Percentiles rank a stretch among this genome's conserved stretches.
These are phyloP conservation scores for Euclidia mi DNA, from an alignment of 2,888 invertebrate genomes.

Conservation along the genomic window DNA sequence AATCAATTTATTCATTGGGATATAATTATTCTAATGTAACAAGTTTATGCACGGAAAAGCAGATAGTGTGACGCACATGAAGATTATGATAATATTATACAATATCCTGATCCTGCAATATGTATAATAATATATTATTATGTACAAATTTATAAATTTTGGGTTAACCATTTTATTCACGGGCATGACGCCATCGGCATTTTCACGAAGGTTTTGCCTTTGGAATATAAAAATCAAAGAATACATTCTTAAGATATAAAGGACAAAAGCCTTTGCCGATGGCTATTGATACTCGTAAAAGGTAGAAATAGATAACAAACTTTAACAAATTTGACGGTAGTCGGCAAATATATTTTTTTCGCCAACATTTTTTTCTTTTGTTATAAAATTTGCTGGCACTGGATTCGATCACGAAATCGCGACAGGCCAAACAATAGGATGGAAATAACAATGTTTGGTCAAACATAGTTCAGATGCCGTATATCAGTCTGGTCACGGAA, in stretches of 20 bases:
- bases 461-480: slow-evolving; percentile 59
- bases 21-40: not conserved
- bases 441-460: slow-evolving; percentile 70
- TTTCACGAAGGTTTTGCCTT: slow-evolving; percentile 33
- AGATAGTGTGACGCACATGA: not conserved
- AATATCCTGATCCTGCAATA: too few relatives aligned
- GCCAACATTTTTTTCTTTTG: slow-evolving; percentile 62
- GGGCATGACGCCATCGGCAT: slow-evolving; percentile 20
- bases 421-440: slow-evolving; percentile 64
- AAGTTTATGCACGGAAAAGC: not conserved
- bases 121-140: too few relatives aligned
- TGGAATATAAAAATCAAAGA: slow-evolving; percentile 21
- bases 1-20: too few relatives aligned
- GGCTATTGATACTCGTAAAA: slow-evolving; percentile 39
- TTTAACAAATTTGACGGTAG: slow-evolving; percentile 41
- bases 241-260: slow-evolving; percentile 1
- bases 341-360: slow-evolving; percentile 59
- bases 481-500: slow-evolving; percentile 44
- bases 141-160: too few relatives aligned
- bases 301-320: slow-evolving; percentile 27
- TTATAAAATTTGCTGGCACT: slow-evolving; percentile 76
- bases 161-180: too few relatives aligned
- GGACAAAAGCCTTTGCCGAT: slow-evolving; percentile 27
- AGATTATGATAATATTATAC: not conserved
- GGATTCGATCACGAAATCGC: slow-evolving; percentile 73